Conservation (phyloP, 1,140 invertebrate species). For the Gerris buenoi region DNA sequence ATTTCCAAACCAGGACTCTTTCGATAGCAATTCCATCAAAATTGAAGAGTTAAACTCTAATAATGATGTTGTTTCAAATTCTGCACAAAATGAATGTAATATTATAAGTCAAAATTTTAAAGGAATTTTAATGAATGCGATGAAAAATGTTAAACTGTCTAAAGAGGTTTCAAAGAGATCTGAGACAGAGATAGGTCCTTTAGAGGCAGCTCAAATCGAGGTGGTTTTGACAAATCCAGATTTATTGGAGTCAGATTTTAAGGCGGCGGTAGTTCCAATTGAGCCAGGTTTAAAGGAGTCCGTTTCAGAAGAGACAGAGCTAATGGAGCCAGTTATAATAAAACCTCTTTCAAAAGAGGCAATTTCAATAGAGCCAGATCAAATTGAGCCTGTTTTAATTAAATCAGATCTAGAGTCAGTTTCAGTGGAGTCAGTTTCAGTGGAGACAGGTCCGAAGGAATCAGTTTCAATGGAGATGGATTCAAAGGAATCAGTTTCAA, state of each 20-base stretch:
- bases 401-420: neutral
- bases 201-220: neutral
- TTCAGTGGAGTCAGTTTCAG: neutral
- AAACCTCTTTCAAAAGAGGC: neutral
- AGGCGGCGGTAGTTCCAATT: neutral
- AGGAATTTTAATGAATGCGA: no score
- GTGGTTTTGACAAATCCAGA: neutral
- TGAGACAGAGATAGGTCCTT: neutral
- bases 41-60: neutral
- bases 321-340: neutral
- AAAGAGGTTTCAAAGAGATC: neutral
- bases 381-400: neutral
- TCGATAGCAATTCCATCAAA: neutral
- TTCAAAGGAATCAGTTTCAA: neutral
- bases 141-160: neutral
- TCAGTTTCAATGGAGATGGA: neutral
- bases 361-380: neutral
- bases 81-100: neutral
- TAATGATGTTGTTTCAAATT: neutral
- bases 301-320: neutral
- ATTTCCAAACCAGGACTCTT: no score
- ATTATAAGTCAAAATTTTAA: neutral
- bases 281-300: neutral
- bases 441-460: neutral
- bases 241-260: neutral